These are phyloP conservation scores for Acronicta alni DNA, from an alignment of 2,888 invertebrate species.

Conservation along the genomic window DNA sequence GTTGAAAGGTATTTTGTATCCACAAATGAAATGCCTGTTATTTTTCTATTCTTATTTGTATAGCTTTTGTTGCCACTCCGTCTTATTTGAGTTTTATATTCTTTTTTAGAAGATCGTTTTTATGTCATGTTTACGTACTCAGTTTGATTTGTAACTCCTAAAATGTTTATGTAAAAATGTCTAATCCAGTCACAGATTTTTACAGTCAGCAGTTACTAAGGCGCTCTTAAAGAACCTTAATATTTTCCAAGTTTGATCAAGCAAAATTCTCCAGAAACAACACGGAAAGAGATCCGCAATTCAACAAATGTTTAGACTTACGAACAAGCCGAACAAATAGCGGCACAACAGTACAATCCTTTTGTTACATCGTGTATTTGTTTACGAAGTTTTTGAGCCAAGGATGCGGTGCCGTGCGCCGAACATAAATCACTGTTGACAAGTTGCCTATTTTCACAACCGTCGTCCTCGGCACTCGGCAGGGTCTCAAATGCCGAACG, in stretches of 20 bases:
- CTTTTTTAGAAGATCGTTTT: conserved; percentile 15
- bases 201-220: conserved; percentile 1
- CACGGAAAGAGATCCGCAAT: conserved; percentile 36
- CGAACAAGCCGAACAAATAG: conserved; percentile 57
- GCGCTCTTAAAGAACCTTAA: conserved; percentile 7
- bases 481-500: conserved; percentile 58
- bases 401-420: conserved; percentile 63
- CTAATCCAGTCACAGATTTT: neutral
- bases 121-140: neutral
- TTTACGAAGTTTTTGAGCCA: conserved; percentile 65
- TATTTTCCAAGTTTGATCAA: conserved; percentile 32
- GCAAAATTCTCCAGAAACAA: conserved; percentile 34
- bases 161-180: neutral
- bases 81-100: conserved; percentile 24
- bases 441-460: conserved; percentile 70
- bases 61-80: conserved; percentile 22
- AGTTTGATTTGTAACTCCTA: neutral
- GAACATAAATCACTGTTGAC: conserved; percentile 67
- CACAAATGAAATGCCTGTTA: conserved; percentile 25
- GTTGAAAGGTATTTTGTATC: conserved; percentile 39
- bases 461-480: conserved; percentile 60
- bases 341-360: conserved; percentile 53
- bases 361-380: conserved; percentile 57
- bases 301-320: conserved; percentile 57
- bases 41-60: conserved; percentile 38